phyloP scores from a whole-genome alignment of 2,888 invertebrate species.

The Dascillus cervinus region DNA sequence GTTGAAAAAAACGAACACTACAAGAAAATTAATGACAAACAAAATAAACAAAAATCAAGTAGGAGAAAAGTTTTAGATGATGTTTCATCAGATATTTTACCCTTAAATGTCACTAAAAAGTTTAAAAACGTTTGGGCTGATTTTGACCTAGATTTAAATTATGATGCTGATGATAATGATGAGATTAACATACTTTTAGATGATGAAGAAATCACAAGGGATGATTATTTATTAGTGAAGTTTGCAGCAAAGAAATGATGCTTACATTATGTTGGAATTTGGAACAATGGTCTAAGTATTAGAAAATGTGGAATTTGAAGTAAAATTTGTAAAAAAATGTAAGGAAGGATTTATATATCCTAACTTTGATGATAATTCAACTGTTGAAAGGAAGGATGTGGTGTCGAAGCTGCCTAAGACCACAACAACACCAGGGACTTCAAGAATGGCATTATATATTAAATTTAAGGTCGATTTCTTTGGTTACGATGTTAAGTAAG shows the following conservation, averaged over 20 bases:
- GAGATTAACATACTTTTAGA: slow-evolving; percentile 4
- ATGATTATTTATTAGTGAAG: slow-evolving; percentile 1
- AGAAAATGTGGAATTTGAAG: no score
- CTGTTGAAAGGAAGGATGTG: slow-evolving; percentile 2
- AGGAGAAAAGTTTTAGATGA: no score
- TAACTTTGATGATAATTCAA: neutral
- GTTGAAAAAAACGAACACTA: neutral
- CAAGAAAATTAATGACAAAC: neutral
- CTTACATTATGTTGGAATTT: no score
- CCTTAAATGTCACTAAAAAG: slow-evolving; percentile 1
- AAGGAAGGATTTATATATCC: slow-evolving; percentile 2
- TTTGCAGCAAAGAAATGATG: neutral
- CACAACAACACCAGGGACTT: neutral
- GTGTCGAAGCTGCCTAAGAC: slow-evolving; percentile 1
- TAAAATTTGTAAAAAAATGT: no score
- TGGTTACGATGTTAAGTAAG: neutral
- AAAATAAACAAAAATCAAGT: no score
- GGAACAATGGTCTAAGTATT: no score
- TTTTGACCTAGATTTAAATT: slow-evolving; percentile 5
- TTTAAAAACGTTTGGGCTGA: no score
- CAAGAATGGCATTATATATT: neutral
- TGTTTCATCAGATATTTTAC: slow-evolving; percentile 4
- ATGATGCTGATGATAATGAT: slow-evolving; percentile 6
- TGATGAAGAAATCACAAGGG: no score
- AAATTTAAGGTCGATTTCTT: neutral